These are phyloP conservation scores for Cynopterus brachyotis DNA, from an alignment of 2,113 vertebrate species.

Conservation along the genomic window DNA sequence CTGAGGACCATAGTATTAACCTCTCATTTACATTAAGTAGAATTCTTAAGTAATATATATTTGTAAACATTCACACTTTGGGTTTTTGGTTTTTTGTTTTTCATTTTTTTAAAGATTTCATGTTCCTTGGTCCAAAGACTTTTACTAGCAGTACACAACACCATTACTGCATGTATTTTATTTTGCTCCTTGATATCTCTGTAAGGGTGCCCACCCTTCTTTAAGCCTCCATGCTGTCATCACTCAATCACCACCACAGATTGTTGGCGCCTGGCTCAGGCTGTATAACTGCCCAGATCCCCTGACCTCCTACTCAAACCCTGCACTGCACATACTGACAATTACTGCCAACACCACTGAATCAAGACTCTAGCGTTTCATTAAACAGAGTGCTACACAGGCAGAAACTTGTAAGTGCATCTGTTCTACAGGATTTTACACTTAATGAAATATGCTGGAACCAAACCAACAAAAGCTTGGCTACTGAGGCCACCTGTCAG, in stretches of 20 bases:
- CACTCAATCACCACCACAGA: not conserved
- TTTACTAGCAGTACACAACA: not conserved
- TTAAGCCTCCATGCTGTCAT: not conserved
- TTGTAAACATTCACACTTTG: not conserved
- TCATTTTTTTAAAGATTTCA: not conserved
- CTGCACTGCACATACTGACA: not conserved
- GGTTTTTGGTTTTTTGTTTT: not conserved
- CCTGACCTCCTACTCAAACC: not conserved
- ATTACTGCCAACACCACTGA: not conserved
- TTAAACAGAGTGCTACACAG: not conserved
- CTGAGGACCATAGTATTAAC: not conserved
- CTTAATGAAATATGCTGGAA: constrained; percentile 31
- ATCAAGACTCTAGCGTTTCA: not conserved
- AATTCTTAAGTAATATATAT: not conserved
- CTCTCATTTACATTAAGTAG: not conserved
- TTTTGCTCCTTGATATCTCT: not conserved
- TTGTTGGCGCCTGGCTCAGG: not conserved
- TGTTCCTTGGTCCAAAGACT: not conserved
- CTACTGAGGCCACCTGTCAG: not conserved
- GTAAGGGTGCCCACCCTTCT: not conserved
- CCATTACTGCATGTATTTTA: accelerated
- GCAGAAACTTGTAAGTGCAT: not conserved
- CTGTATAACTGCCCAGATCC: not conserved
- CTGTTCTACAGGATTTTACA: not conserved
- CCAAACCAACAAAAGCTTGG: not conserved